These are phyloP conservation scores for Andricus grossulariae DNA, from an alignment of 1,140 invertebrate species.

Conservation along the genomic window DNA sequence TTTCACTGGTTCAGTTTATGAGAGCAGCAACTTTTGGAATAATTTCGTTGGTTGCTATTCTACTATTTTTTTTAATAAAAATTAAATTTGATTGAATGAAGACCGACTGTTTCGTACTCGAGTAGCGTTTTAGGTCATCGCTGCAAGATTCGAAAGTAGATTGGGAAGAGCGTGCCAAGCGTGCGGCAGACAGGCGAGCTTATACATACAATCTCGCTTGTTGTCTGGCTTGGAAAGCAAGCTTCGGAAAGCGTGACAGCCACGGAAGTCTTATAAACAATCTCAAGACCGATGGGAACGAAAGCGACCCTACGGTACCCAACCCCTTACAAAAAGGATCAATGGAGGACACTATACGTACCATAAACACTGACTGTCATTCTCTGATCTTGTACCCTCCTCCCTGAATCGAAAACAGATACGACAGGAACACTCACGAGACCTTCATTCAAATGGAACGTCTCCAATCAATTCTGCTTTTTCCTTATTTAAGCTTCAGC, in stretches of 20 bases:
- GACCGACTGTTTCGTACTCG: constrained; percentile 7
- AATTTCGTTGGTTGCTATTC: too few relatives aligned
- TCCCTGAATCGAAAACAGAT: constrained; percentile 34
- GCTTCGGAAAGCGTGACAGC: constrained; percentile 60
- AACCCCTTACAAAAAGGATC: constrained; percentile 55
- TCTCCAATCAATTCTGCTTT: not conserved
- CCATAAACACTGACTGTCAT: constrained; percentile 49
- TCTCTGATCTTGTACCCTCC: constrained; percentile 13
- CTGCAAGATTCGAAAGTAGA: constrained; percentile 65
- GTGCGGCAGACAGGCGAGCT: constrained; percentile 65
- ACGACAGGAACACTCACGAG: constrained; percentile 8
- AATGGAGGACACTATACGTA: constrained; percentile 57
- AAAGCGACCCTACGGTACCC: constrained; percentile 36
- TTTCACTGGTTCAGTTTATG: too few relatives aligned
- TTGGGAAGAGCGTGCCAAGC: constrained; percentile 58
- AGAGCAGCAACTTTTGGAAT: too few relatives aligned
- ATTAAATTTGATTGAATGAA: constrained; percentile 2
- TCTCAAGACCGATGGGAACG: constrained; percentile 56
- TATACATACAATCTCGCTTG: constrained; percentile 67
- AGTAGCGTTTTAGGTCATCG: constrained; percentile 33
- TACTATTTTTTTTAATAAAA: not conserved
- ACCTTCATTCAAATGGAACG: constrained; percentile 12
- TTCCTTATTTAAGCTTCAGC: not conserved
- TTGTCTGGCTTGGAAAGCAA: constrained; percentile 59
- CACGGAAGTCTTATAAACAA: constrained; percentile 67